Base-by-base conservation (phyloP, 2,113 vertebrate genomes). In the Semnopithecus entellus region DNA sequence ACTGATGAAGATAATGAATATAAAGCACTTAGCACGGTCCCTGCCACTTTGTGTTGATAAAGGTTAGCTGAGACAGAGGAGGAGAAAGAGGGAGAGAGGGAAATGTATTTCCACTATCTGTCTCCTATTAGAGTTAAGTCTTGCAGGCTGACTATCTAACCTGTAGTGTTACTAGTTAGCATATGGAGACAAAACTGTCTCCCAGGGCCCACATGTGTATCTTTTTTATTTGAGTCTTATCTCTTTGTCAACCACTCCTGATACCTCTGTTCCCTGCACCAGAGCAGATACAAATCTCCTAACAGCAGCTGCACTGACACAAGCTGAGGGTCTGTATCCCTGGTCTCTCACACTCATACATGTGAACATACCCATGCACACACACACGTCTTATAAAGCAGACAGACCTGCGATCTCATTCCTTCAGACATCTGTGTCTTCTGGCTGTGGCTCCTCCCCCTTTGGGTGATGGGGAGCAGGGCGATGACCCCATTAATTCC, bases 401-500 rank as follows among this genome's bases (percentile, higher is more conserved):
- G n/a, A 20, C 6, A 16, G 55, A 22, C 25, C 64, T 48, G 20
- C 0, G 7, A 86, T 95, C 81, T 96, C 96, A 97, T 97, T 96
- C 97, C 96, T 92, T 97, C 52, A 97, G 83, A 95, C 40, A 59
- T 97, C 45, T 80, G 82, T 38, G 78, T 70, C 87, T 85, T 87
- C 68, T 89, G 81, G 52, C 70, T 48, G 16, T 68, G 22, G 64
- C 61, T 90, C 43, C 35, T 55, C 55, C n/a, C 90, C 45, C 86
- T 94, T 55, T 91, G 87, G 59, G 82, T 0, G 0, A 17, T 80
- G 32, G 6, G 72, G 88, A 90, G 6, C 45, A 94, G 61, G 78
- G 95, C 50, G 92, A 73, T 4, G 93, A 94, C 86, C 94, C 95
- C 92, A 95, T 97, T 98, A 97, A 97, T 97, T 93, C 89, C 59